A percentile compares a stretch with the other conserved stretches of the same genome.
Evolutionary conservation across 37 sponge, comb jelly and placozoan genomes (phyloP).

Genomic region (Agelas oroides): DNA sequence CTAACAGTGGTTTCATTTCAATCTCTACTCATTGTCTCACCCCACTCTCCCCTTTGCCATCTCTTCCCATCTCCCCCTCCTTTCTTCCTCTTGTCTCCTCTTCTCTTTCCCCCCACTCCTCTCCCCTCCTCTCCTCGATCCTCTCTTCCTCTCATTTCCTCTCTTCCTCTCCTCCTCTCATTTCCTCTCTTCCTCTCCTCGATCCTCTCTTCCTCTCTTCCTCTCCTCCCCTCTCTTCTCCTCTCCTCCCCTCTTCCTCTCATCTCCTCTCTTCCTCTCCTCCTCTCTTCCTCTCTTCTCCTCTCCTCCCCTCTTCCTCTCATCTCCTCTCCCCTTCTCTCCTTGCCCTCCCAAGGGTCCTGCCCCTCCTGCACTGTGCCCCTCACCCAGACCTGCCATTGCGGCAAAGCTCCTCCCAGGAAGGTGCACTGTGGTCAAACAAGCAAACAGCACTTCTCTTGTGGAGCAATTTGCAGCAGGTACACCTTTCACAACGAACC

Average conservation of each 20-base stretch:
- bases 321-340: background rate
- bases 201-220: background rate
- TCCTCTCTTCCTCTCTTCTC: background rate
- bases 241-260: background rate
- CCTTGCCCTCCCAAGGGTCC: background rate
- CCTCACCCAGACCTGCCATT: slow-evolving; percentile 51
- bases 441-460: slow-evolving; percentile 10
- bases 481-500: slow-evolving; percentile 4
- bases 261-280: background rate
- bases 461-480: slow-evolving; percentile 49
- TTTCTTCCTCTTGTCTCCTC: too few relatives aligned
- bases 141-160: background rate
- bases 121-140: background rate
- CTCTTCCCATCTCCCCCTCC: too few relatives aligned
- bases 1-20: too few relatives aligned
- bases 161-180: background rate
- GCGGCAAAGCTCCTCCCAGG: slow-evolving; percentile 30
- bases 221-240: too few relatives aligned
- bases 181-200: background rate
- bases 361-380: slow-evolving; percentile 47
- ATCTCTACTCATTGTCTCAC: too few relatives aligned
- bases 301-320: background rate
- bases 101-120: background rate
- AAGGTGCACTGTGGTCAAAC: slow-evolving; percentile 44
- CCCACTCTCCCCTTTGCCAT: too few relatives aligned